phyloP scores from a whole-genome alignment of 1,140 invertebrate species.

The Drosophila kikkawai region DNA sequence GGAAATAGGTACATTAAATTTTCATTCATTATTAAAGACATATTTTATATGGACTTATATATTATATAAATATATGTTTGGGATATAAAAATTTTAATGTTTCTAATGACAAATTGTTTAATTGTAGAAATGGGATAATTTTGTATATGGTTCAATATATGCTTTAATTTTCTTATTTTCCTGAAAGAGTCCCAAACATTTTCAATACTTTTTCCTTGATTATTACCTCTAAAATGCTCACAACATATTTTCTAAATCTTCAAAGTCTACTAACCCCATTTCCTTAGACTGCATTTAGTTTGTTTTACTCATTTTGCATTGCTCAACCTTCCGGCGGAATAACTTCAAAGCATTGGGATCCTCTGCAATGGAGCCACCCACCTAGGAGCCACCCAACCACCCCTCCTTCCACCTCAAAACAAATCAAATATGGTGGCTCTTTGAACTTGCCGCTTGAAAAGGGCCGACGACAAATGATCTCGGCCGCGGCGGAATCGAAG shows the following conservation, averaged over 20 bases:
- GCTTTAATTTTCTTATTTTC: background rate
- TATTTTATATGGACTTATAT: background rate
- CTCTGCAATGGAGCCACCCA: slow-evolving; percentile 13
- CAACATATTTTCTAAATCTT: background rate
- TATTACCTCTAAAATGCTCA: too few species aligned
- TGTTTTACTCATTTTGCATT: slow-evolving; percentile 26
- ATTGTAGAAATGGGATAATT: too few species aligned
- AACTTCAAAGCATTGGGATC: slow-evolving; percentile 55
- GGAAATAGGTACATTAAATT: background rate
- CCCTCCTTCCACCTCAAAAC: slow-evolving; percentile 21
- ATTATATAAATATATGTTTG: too few species aligned
- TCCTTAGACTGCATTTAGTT: background rate
- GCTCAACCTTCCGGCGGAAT: slow-evolving; percentile 49
- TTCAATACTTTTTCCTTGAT: background rate
- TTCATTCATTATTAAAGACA: background rate
- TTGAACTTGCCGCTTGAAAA: slow-evolving; percentile 54
- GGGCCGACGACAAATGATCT: slow-evolving; percentile 65
- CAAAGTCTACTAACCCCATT: slow-evolving; percentile 2
- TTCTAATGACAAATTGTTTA: background rate
- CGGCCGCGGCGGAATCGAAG: slow-evolving; percentile 41
- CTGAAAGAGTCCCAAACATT: background rate
- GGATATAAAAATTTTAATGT: background rate
- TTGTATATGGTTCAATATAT: too few species aligned
- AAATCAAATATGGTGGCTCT: slow-evolving; percentile 59
- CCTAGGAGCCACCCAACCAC: slow-evolving; percentile 4